A percentile compares a stretch with the other conserved stretches of the same genome.
Evolutionary conservation across 2,113 vertebrate genomes (phyloP).

Genomic region (Sciurus niger): DNA sequence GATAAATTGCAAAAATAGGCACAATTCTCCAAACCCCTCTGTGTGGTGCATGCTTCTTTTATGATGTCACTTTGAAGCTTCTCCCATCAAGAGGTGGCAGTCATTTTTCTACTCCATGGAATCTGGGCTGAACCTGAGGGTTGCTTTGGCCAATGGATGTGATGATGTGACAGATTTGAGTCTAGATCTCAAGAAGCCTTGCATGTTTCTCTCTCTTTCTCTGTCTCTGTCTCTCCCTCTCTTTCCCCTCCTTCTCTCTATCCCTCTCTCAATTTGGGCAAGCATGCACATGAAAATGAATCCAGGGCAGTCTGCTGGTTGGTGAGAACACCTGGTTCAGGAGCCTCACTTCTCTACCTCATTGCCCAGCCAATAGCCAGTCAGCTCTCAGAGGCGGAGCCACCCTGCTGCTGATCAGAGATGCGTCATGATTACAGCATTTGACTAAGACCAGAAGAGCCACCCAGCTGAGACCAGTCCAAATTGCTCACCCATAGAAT

Average conservation of each 20-base stretch:
- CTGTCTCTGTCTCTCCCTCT: neutral
- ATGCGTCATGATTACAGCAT: neutral
- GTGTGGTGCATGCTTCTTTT: neutral
- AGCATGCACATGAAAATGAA: neutral
- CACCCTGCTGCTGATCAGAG: neutral
- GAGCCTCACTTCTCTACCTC: neutral
- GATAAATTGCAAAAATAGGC: neutral
- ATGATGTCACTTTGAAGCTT: constrained; percentile 12
- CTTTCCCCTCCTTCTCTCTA: neutral
- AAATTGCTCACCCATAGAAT: neutral
- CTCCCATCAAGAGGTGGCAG: neutral
- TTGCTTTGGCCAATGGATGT: neutral
- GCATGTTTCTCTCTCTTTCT: neutral
- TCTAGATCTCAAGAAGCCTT: neutral
- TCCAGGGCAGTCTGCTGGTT: neutral
- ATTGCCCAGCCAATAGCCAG: neutral
- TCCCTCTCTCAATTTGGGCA: neutral
- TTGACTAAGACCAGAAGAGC: neutral
- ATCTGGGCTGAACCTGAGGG: neutral
- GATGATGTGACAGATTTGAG: neutral
- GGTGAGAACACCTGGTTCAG: neutral
- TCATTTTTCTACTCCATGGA: neutral
- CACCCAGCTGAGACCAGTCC: neutral
- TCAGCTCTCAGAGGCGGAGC: neutral
- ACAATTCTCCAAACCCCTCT: neutral